phyloP scores from a whole-genome alignment of 2,797 vertebrate genomes.

The Mormyrops boulengeri region DNA sequence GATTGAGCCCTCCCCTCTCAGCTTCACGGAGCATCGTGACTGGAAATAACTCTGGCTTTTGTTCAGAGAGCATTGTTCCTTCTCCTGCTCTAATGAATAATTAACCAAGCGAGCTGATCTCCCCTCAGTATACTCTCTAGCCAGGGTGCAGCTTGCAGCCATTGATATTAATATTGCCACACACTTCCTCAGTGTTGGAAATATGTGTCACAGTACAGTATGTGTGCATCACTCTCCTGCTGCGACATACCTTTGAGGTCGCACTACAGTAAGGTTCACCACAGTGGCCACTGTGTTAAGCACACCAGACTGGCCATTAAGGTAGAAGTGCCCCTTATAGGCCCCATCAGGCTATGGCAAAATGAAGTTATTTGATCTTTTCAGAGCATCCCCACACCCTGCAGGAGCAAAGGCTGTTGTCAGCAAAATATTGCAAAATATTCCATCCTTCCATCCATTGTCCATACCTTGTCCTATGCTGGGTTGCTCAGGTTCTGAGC shows the following conservation, averaged over 20 bases:
- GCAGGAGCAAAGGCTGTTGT: not conserved
- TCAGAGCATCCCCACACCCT: not conserved
- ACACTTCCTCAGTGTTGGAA: not conserved
- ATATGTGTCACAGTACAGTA: not conserved
- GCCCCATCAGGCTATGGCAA: not conserved
- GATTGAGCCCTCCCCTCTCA: not conserved
- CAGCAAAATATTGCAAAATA: not conserved
- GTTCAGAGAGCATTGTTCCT: slow-evolving; percentile 16
- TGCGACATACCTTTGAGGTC: not conserved
- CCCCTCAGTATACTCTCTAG: not conserved
- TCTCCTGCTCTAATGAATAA: slow-evolving; percentile 11
- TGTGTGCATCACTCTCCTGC: not conserved
- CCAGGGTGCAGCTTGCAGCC: not conserved
- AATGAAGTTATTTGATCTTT: not conserved
- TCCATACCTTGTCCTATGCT: not conserved
- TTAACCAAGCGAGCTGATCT: not conserved
- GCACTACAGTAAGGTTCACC: not conserved
- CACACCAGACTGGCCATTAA: not conserved
- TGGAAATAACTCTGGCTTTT: slow-evolving; percentile 19
- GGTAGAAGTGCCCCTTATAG: not conserved
- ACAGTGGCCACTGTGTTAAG: not conserved
- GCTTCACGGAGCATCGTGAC: not conserved
- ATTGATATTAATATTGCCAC: not conserved
- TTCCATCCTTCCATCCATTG: not conserved
- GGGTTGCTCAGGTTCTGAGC: not conserved